Evolutionary conservation across 1,140 invertebrate species (phyloP).

Genomic region (Macrostomum lignano): DNA sequence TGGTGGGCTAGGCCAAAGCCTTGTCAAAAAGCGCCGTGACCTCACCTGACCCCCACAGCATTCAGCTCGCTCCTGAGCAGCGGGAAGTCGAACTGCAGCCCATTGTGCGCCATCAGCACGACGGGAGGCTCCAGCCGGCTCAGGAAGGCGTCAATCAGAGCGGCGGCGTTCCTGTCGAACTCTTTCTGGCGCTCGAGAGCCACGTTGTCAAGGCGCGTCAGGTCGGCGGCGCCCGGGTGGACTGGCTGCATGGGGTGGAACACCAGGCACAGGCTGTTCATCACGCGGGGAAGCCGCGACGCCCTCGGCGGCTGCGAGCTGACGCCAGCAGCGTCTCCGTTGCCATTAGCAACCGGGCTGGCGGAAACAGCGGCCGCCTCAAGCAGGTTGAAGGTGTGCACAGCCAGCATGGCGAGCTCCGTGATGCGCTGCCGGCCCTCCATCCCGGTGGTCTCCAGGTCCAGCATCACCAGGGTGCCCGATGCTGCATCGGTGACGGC

Average conservation of each 20-base stretch:
- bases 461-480: constrained; percentile 7
- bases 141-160: constrained; percentile 36
- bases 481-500: no score
- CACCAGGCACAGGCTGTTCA: constrained; percentile 8
- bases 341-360: no score
- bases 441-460: constrained; percentile 8
- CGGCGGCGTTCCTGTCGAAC: constrained; percentile 33
- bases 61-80: constrained; percentile 34
- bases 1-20: no score
- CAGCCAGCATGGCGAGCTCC: constrained; percentile 7
- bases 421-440: constrained; percentile 6
- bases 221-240: background rate
- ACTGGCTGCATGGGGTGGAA: constrained; percentile 7
- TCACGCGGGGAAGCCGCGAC: constrained; percentile 5
- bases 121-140: constrained; percentile 35
- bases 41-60: constrained; percentile 7
- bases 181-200: constrained; percentile 31
- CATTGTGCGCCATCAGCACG: constrained; percentile 52
- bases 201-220: constrained; percentile 35
- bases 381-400: constrained; percentile 2
- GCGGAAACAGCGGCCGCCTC: no score
- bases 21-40: no score
- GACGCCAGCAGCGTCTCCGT: background rate
- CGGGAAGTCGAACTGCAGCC: constrained; percentile 45
- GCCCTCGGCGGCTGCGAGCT: background rate